phyloP scores from a whole-genome alignment of 2,888 invertebrate species.

The Drosophila melanosoma region DNA sequence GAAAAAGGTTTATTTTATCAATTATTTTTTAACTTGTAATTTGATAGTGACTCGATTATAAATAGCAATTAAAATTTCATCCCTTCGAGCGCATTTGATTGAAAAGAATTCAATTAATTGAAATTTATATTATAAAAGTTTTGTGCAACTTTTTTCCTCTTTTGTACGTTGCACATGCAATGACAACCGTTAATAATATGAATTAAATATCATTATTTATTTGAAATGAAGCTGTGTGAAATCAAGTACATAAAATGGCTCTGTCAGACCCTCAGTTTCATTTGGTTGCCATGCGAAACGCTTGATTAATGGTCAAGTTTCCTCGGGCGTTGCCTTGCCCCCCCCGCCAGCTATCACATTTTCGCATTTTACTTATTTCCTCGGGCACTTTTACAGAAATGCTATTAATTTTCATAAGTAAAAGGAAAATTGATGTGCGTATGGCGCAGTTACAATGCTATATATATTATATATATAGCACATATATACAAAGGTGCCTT shows the following conservation, averaged over 20 bases:
- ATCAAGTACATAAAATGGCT: slow-evolving; percentile 22
- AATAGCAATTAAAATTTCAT: neutral
- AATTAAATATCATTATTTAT: slow-evolving; percentile 34
- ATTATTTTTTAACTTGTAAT: neutral
- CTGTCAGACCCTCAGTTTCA: slow-evolving; percentile 39
- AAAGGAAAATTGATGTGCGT: slow-evolving; percentile 55
- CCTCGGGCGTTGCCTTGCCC: neutral
- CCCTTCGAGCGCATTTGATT: neutral
- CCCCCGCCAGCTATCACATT: neutral
- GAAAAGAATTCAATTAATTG: slow-evolving; percentile 13
- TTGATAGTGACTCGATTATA: neutral
- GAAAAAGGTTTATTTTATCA: neutral
- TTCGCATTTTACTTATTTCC: slow-evolving; percentile 2
- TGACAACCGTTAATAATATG: slow-evolving; percentile 4
- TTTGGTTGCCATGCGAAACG: slow-evolving; percentile 34
- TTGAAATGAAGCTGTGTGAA: slow-evolving; percentile 12
- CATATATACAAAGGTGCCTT: neutral
- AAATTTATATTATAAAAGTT: slow-evolving; percentile 12
- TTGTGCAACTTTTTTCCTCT: neutral
- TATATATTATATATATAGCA: neutral
- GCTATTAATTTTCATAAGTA: slow-evolving; percentile 63
- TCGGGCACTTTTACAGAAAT: slow-evolving; percentile 37
- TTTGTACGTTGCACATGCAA: slow-evolving; percentile 14
- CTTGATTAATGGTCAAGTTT: slow-evolving; percentile 50
- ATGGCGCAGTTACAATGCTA: slow-evolving; percentile 1